These are phyloP conservation scores for Cyclophora punctaria DNA, from an alignment of 2,888 invertebrate genomes.

Conservation along the genomic window DNA sequence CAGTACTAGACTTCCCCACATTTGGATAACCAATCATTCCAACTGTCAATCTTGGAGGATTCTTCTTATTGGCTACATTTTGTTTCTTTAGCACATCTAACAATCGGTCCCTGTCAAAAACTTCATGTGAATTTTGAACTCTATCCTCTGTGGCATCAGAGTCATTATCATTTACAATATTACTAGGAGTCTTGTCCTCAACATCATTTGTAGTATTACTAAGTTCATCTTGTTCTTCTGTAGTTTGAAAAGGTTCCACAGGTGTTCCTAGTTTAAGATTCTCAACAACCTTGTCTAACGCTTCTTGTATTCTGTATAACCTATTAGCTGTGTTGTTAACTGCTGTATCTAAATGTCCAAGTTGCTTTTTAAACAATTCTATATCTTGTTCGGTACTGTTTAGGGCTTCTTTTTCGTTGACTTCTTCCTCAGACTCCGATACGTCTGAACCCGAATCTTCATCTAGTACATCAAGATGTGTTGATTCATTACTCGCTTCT, in stretches of 20 bases:
- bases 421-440: slow-evolving; percentile 29
- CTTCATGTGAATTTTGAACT: slow-evolving; percentile 70
- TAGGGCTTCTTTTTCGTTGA: slow-evolving; percentile 37
- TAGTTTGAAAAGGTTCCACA: slow-evolving; percentile 35
- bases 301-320: slow-evolving; percentile 70
- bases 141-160: slow-evolving; percentile 10
- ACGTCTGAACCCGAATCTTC: slow-evolving; percentile 46
- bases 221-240: slow-evolving; percentile 7
- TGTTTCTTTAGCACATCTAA: slow-evolving; percentile 79
- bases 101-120: slow-evolving; percentile 81
- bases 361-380: slow-evolving; percentile 65
- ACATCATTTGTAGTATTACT: slow-evolving; percentile 5
- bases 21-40: slow-evolving; percentile 99
- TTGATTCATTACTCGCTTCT: slow-evolving; percentile 38
- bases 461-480: slow-evolving; percentile 6
- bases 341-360: slow-evolving; percentile 67
- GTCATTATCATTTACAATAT: slow-evolving; percentile 5
- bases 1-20: slow-evolving; percentile 99
- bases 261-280: slow-evolving; percentile 50
- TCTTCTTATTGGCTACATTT: slow-evolving; percentile 59
- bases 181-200: slow-evolving; percentile 3
- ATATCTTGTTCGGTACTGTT: slow-evolving; percentile 52
- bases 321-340: slow-evolving; percentile 73
- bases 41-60: slow-evolving; percentile 81
- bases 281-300: slow-evolving; percentile 60